A percentile compares a stretch with the other conserved stretches of the same genome.
Evolutionary conservation across 37 sponge, comb jelly and placozoan species (phyloP).

Genomic region (Diacarnus erythraeanus): DNA sequence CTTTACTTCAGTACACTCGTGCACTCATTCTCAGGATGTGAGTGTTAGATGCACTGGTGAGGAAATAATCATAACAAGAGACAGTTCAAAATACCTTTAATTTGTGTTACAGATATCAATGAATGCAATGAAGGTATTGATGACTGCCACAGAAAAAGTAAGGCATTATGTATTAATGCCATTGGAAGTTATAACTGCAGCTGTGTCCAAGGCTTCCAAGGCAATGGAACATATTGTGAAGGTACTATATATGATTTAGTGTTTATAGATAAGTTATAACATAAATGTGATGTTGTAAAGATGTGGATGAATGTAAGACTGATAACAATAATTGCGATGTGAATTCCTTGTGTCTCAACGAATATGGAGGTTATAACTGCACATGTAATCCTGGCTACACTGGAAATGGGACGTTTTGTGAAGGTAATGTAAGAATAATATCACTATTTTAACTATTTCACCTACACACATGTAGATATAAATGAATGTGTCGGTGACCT

Average conservation of each 20-base stretch:
- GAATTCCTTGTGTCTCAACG: background rate
- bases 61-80: background rate
- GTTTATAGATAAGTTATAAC: background rate
- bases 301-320: background rate
- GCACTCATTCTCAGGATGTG: conserved; percentile 21
- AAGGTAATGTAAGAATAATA: conserved; percentile 7
- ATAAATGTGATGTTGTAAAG: background rate
- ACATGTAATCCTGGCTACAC: conserved; percentile 2
- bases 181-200: conserved; percentile 2
- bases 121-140: background rate
- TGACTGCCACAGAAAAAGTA: background rate
- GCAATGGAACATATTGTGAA: conserved; percentile 9
- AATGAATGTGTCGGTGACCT: background rate
- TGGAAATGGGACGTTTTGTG: conserved; percentile 13
- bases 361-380: background rate
- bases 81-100: background rate
- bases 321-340: background rate
- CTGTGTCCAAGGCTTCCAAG: background rate
- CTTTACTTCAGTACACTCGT: background rate
- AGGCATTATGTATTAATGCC: background rate
- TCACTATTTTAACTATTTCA: background rate
- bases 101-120: conserved; percentile 6
- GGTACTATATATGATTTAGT: background rate
- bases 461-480: background rate
- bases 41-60: conserved; percentile 5